phyloP scores from a whole-genome alignment of 2,797 vertebrate species.

The Hemibagrus guttatus region DNA sequence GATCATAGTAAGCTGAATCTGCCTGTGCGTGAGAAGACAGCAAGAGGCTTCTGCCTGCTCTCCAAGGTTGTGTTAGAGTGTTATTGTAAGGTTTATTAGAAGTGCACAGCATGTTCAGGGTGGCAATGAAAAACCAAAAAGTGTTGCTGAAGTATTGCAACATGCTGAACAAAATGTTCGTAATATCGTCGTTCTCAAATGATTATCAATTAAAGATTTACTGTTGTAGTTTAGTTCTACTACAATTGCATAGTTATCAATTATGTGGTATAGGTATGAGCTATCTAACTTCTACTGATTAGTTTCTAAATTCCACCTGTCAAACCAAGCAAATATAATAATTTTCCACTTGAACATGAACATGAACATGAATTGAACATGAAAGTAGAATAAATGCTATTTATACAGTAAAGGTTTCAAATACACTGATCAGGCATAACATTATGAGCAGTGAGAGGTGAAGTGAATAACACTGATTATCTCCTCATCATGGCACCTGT shows the following conservation, averaged over 20 bases:
- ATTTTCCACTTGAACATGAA: too few species aligned
- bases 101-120: background rate
- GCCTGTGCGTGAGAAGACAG: background rate
- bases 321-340: background rate
- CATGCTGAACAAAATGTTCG: background rate
- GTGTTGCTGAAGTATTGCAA: background rate
- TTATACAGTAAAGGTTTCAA: background rate
- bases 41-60: background rate
- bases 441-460: too few species aligned
- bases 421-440: background rate
- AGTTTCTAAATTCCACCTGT: background rate
- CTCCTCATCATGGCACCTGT: too few species aligned
- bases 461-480: too few species aligned
- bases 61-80: background rate
- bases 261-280: background rate
- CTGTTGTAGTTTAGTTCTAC: too few species aligned
- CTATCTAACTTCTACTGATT: background rate
- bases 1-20: background rate
- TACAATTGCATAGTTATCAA: background rate
- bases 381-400: background rate
- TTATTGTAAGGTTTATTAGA: conserved; percentile 28
- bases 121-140: conserved; percentile 14
- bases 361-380: background rate
- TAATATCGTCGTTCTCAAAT: background rate
- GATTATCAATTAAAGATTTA: background rate